Conservation (phyloP, 2,113 vertebrate genomes). For the human region GRCh38 chr7:9977001-9977500, state of each 20-base stretch:
- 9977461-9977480: neutral
- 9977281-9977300: neutral
- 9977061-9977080: neutral
- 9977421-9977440: neutral
- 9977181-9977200: neutral
- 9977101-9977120: neutral
- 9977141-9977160: neutral
- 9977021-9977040: neutral
- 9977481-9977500: neutral
- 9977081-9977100: neutral
- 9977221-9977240: neutral
- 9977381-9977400: neutral
- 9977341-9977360: neutral
- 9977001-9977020: neutral
- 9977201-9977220: neutral
- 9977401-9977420: neutral
- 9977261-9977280: neutral
- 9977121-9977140: neutral
- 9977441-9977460: constrained; percentile 16
- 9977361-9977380: neutral
- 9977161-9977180: neutral
- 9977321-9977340: neutral
- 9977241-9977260: neutral
- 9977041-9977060: neutral
- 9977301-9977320: neutral